Evolutionary conservation across 2,113 vertebrate genomes (phyloP).

Genomic region (Scopus umbretta): DNA sequence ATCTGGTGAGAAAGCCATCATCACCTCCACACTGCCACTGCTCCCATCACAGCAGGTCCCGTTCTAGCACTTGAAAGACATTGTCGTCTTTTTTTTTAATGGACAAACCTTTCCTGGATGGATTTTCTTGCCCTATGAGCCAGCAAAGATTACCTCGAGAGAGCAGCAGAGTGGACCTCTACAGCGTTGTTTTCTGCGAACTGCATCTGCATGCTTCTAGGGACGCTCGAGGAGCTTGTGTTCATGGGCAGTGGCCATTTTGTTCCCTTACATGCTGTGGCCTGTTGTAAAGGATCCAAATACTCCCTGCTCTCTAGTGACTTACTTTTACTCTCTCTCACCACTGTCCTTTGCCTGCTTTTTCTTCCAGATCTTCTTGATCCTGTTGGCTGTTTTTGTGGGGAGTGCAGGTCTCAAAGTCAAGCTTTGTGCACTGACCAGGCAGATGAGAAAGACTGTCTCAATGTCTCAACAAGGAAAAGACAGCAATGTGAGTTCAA

Average conservation of each 20-base stretch:
- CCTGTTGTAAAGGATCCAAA: background rate
- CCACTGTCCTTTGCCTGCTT: background rate
- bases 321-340: background rate
- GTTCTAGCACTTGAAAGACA: background rate
- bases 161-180: background rate
- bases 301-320: background rate
- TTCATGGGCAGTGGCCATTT: background rate
- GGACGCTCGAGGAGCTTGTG: background rate
- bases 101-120: background rate
- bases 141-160: background rate
- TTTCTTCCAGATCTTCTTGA: background rate
- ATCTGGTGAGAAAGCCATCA: background rate
- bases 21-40: background rate
- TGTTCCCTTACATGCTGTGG: background rate
- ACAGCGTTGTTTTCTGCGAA: background rate
- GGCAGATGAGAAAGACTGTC: background rate
- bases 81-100: background rate
- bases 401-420: background rate
- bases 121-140: background rate
- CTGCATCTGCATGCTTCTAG: background rate
- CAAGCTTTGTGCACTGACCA: background rate
- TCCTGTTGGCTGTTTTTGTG: background rate
- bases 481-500: background rate
- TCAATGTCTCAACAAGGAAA: background rate
- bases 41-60: background rate